Base-by-base conservation (phyloP, 2,113 vertebrate genomes). In the Climacteris rufus region DNA sequence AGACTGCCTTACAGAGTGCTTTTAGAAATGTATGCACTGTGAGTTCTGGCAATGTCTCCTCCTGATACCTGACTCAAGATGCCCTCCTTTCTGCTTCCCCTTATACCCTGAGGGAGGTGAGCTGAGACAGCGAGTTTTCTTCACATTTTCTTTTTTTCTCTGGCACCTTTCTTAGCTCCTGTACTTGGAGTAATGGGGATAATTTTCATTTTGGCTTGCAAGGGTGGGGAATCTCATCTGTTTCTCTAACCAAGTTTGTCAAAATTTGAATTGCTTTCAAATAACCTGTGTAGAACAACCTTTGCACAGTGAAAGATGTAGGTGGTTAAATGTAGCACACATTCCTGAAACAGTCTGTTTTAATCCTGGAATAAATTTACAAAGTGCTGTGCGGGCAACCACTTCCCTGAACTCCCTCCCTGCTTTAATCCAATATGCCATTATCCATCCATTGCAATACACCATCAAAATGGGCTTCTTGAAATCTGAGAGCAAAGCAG, bases 171-270 rank as follows among this genome's bases (percentile, higher is more conserved):
- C 87, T 88, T 81, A 78, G 53, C 79, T 66, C 64, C 65, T 83
- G 33, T 18, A 33, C 68, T 93, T 59, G 47, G 64, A 83, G 78
- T 76, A 92, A 91, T 33, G 61, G 81, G 86, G 28, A 63, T 92
- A 61, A 94, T 86, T 96, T 97, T 97, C 93, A 96, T 82, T 93
- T 88, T 90, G 83, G 76, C 60, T 81, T 56, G 25, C 56, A 78
- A 86, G 71, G 59, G 47, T 54, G 82, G 85, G 64, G 56, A 90
- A 83, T 75, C 76, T 95, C 82, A 94, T 83, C 74, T 91, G 78
- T 59, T 90, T 91, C 82, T 71, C 93, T 75, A 85, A 79, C 31
- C 5, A 69, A 84, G 53, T 95, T 84, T 95, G 89, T 92, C 78
- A 89, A 91, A 95, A 88, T n/a, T 53, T 75, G 87, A 91, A 91